These are phyloP conservation scores for Parapristionchus giblindavisi DNA, from an alignment of 2,888 invertebrate species.

Conservation along the genomic window DNA sequence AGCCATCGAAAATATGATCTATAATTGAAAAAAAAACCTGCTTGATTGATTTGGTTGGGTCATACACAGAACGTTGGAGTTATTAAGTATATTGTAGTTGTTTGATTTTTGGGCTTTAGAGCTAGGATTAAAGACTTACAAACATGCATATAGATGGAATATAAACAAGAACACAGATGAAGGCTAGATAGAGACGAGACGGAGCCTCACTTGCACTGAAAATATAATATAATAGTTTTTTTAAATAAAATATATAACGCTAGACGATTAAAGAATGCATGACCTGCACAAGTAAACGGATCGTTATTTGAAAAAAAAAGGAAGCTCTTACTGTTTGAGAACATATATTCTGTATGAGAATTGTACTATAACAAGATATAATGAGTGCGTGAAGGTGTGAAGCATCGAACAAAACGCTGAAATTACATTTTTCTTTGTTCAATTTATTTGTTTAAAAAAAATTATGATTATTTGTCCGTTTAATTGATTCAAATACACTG, in stretches of 20 bases:
- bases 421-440: too few species aligned
- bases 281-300: too few species aligned
- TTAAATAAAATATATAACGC: too few species aligned
- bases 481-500: too few species aligned
- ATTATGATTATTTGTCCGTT: too few species aligned
- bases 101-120: too few species aligned
- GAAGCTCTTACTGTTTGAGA: background rate
- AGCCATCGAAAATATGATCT: slow-evolving; percentile 18
- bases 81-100: too few species aligned
- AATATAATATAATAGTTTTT: background rate
- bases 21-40: too few species aligned
- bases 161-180: slow-evolving; percentile 14
- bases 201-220: slow-evolving; percentile 3
- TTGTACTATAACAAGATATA: slow-evolving; percentile 16
- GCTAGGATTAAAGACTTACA: background rate
- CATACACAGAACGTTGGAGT: too few species aligned
- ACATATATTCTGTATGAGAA: slow-evolving; percentile 28
- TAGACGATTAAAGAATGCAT: background rate
- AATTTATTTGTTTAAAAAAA: too few species aligned
- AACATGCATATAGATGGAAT: slow-evolving; percentile 10
- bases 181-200: background rate
- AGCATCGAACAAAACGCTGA: slow-evolving; percentile 16
- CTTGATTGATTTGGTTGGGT: too few species aligned
- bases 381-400: slow-evolving; percentile 23
- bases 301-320: too few species aligned